These are phyloP conservation scores for Eira barbara DNA, from an alignment of 2,113 vertebrate genomes.

Conservation along the genomic window DNA sequence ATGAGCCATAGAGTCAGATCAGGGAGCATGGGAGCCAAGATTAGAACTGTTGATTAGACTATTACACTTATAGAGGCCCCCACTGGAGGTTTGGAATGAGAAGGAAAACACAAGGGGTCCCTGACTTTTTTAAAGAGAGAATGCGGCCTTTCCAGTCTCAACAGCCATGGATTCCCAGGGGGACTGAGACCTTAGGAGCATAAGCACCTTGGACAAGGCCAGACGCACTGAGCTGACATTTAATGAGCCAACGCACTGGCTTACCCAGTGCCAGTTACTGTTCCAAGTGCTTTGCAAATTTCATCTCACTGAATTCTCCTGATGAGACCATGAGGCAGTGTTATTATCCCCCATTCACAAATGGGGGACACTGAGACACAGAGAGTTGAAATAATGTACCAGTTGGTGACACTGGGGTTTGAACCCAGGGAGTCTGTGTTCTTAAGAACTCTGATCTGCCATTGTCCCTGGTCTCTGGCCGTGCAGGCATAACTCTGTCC, in stretches of 20 bases:
- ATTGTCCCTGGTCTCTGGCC: neutral
- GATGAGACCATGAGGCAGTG: no score
- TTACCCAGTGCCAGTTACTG: neutral
- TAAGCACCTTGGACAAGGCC: constrained; percentile 38
- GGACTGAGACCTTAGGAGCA: neutral
- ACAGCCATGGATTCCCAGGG: neutral
- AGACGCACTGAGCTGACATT: rapidly evolving
- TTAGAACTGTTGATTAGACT: neutral
- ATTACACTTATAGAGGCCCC: no score
- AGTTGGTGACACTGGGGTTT: neutral
- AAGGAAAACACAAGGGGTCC: neutral
- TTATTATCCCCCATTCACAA: neutral
- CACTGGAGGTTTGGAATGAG: neutral
- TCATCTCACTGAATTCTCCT: neutral
- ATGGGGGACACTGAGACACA: neutral
- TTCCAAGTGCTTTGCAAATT: neutral
- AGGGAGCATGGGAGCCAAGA: neutral
- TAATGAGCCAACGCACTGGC: neutral
- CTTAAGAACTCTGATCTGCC: neutral
- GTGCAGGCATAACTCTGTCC: neutral
- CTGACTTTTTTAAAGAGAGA: neutral
- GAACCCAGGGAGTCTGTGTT: neutral
- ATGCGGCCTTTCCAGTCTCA: neutral
- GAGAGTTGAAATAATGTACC: neutral
- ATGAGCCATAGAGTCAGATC: no score